phyloP scores from a whole-genome alignment of 2,888 invertebrate species.

The Steinernema hermaphroditum region DNA sequence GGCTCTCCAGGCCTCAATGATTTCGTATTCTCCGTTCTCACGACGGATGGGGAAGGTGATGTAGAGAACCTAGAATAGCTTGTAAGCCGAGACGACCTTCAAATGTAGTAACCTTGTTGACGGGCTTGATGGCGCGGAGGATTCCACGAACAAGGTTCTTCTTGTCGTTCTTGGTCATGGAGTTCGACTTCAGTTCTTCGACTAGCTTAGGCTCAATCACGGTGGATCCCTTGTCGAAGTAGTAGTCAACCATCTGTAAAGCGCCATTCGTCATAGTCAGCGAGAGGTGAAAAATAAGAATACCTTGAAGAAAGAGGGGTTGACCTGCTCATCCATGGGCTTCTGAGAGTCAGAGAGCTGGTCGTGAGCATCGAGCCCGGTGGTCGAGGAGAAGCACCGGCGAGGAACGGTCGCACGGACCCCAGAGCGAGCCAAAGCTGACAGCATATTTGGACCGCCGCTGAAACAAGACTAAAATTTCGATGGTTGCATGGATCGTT shows the following conservation, averaged over 20 bases:
- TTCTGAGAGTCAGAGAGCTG: constrained; percentile 58
- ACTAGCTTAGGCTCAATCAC: constrained; percentile 81
- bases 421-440: not conserved
- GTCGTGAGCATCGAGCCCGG: constrained; percentile 62
- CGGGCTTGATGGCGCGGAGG: constrained; percentile 89
- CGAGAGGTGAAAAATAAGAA: not conserved
- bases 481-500: too few relatives aligned
- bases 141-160: constrained; percentile 91
- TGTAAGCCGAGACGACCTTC: not conserved
- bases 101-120: constrained; percentile 77
- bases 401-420: not conserved
- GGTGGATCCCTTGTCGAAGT: constrained; percentile 83
- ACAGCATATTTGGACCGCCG: not conserved
- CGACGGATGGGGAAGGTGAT: constrained; percentile 88
- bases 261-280: constrained; percentile 75
- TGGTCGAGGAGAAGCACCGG: constrained; percentile 39
- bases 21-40: constrained; percentile 88
- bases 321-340: constrained; percentile 65
- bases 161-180: constrained; percentile 76
- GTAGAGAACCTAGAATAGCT: constrained; percentile 56
- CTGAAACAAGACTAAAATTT: too few relatives aligned
- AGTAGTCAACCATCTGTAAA: constrained; percentile 97
- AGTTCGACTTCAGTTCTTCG: constrained; percentile 75
- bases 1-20: constrained; percentile 93
- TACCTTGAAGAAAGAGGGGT: constrained; percentile 92